Conservation (phyloP, 2,888 invertebrate genomes). For the Mactromeris polynyma region DNA sequence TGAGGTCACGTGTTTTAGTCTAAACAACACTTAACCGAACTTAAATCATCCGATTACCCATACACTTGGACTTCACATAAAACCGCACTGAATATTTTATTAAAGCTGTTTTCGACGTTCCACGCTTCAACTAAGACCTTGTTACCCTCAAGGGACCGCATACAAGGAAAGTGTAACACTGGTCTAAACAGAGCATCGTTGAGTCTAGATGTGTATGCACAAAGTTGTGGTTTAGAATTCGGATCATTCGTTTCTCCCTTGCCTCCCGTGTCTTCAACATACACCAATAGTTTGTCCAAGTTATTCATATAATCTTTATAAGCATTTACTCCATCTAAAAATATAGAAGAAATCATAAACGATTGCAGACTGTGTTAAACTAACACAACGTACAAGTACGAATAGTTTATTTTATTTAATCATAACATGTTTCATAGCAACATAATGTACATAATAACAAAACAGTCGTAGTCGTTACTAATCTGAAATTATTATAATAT, state of each 20-base stretch:
- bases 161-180: conserved; percentile 88
- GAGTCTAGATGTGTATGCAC: conserved; percentile 88
- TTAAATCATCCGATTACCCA: conserved; percentile 56
- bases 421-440: too few species aligned
- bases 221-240: conserved; percentile 85
- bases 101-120: conserved; percentile 88
- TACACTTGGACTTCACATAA: conserved; percentile 89
- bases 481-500: too few species aligned
- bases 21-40: not conserved
- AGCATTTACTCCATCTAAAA: conserved; percentile 78
- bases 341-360: not conserved
- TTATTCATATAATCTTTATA: conserved; percentile 88
- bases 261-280: conserved; percentile 87
- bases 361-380: too few species aligned
- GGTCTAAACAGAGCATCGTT: conserved; percentile 88
- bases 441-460: too few species aligned
- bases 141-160: conserved; percentile 86
- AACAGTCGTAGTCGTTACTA: too few species aligned
- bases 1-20: conserved; percentile 36
- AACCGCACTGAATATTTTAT: conserved; percentile 88
- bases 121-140: conserved; percentile 88
- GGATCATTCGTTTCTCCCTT: conserved; percentile 78
- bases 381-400: too few species aligned
- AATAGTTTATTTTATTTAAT: too few species aligned
- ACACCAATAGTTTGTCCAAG: conserved; percentile 88